A percentile compares a stretch with the other conserved stretches of the same genome.
phyloP scores from a whole-genome alignment of 2,888 invertebrate genomes.

The Geophilus truncorum region DNA sequence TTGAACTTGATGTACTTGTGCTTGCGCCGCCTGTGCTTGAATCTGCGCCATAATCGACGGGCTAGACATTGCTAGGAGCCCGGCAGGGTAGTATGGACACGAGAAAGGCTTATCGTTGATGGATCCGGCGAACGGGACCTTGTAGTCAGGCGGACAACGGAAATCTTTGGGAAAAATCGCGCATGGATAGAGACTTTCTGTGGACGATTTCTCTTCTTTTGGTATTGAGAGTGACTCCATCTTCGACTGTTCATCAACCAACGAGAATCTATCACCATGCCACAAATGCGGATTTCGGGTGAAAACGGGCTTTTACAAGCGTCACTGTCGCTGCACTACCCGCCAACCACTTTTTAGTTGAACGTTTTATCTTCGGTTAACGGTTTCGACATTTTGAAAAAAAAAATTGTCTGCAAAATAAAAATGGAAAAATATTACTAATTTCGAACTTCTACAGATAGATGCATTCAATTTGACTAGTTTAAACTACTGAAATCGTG shows the following conservation, averaged over 20 bases:
- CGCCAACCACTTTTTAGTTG: neutral
- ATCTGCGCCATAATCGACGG: constrained; percentile 33
- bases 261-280: neutral
- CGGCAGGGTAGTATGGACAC: constrained; percentile 33
- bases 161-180: constrained; percentile 32
- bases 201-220: constrained; percentile 30
- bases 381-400: neutral
- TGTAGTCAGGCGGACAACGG: constrained; percentile 32
- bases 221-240: constrained; percentile 29
- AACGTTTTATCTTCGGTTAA: neutral
- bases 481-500: no score
- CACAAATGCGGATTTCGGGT: neutral
- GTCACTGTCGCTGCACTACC: neutral
- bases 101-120: constrained; percentile 33
- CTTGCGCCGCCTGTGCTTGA: constrained; percentile 30
- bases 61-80: constrained; percentile 34
- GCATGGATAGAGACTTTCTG: constrained; percentile 33
- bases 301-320: neutral
- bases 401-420: neutral
- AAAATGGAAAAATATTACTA: no score
- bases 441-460: no score
- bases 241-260: neutral
- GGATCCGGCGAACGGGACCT: constrained; percentile 31
- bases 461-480: no score
- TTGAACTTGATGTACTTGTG: constrained; percentile 31